phyloP scores from a whole-genome alignment of 2,797 vertebrate genomes.

The Thaleichthys pacificus region DNA sequence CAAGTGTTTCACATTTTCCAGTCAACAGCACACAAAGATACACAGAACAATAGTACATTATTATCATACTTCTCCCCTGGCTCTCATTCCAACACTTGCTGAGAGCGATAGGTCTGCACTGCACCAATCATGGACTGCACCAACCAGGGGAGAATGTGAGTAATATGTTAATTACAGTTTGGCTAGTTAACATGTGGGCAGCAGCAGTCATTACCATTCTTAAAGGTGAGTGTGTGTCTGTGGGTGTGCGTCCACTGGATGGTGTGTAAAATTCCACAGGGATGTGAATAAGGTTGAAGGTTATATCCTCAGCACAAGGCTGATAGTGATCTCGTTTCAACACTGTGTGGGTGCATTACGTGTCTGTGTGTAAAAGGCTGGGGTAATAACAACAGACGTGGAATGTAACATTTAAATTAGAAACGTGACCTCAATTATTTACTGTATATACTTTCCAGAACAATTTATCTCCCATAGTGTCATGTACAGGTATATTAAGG shows the following conservation, averaged over 20 bases:
- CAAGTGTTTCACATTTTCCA: not conserved
- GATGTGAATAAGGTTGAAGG: slow-evolving; percentile 70
- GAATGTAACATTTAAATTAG: too few relatives aligned
- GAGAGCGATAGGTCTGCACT: slow-evolving; percentile 32
- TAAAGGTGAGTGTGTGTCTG: slow-evolving; percentile 26
- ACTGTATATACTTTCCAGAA: too few relatives aligned
- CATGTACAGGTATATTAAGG: slow-evolving; percentile 55
- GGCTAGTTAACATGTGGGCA: slow-evolving; percentile 65
- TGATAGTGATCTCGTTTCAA: slow-evolving; percentile 56
- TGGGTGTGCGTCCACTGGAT: slow-evolving; percentile 14
- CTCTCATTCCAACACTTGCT: slow-evolving; percentile 25
- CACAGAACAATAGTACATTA: not conserved
- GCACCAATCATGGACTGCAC: slow-evolving; percentile 36
- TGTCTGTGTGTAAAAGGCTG: slow-evolving; percentile 47
- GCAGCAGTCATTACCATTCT: slow-evolving; percentile 61
- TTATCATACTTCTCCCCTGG: slow-evolving; percentile 1
- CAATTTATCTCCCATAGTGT: slow-evolving; percentile 42
- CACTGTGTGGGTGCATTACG: slow-evolving; percentile 1
- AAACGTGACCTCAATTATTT: too few relatives aligned
- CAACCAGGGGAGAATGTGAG: slow-evolving; percentile 41
- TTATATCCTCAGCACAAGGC: slow-evolving; percentile 43
- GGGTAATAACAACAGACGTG: too few relatives aligned
- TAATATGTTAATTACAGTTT: slow-evolving; percentile 61
- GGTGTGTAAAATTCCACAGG: slow-evolving; percentile 43
- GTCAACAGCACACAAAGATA: not conserved